phyloP scores from a whole-genome alignment of 1,140 invertebrate genomes.

The Papilio helenus region DNA sequence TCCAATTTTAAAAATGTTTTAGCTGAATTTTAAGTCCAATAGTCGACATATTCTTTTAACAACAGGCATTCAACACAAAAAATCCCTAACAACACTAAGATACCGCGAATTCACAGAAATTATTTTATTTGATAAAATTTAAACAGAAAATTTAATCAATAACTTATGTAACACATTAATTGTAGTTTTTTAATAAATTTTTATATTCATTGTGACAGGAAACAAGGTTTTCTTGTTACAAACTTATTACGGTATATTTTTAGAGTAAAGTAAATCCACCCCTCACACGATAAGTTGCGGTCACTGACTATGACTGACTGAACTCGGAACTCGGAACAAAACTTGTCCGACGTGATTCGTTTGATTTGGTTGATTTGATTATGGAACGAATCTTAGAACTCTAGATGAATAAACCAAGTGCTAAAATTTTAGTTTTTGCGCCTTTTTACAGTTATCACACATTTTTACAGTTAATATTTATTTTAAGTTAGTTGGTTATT shows the following conservation, averaged over 20 bases:
- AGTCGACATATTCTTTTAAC: constrained; percentile 62
- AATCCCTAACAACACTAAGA: constrained; percentile 47
- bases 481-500: neutral
- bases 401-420: neutral
- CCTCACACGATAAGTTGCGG: constrained; percentile 46
- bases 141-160: constrained; percentile 42
- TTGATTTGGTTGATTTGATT: constrained; percentile 42
- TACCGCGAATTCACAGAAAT: constrained; percentile 60
- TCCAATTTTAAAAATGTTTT: constrained; percentile 53
- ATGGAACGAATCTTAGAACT: constrained; percentile 32
- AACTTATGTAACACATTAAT: constrained; percentile 1
- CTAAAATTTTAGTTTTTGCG: neutral
- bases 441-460: neutral
- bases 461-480: neutral
- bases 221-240: constrained; percentile 51
- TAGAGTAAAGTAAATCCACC: constrained; percentile 50
- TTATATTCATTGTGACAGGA: constrained; percentile 54
- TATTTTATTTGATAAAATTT: constrained; percentile 41
- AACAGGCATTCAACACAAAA: constrained; percentile 56
- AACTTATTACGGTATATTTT: constrained; percentile 56
- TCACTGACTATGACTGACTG: constrained; percentile 53
- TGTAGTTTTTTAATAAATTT: constrained; percentile 42
- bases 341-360: constrained; percentile 52
- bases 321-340: constrained; percentile 40
- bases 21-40: constrained; percentile 49